Base-by-base conservation (phyloP, 1,140 invertebrate genomes). In the Hyphantria cunea region DNA sequence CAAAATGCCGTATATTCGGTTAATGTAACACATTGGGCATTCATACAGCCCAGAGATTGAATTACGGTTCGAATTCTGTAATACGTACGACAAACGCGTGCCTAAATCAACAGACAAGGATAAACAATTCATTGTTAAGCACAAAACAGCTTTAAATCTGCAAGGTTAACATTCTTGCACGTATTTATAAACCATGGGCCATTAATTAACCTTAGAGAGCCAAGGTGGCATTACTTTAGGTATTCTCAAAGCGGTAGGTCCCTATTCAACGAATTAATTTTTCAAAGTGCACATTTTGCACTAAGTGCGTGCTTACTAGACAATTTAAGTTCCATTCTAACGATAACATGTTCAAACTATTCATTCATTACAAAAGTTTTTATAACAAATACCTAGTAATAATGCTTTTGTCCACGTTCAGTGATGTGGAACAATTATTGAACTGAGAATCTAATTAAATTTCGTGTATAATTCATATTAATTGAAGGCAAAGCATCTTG, bases 161-260 rank as follows among this genome's bases (percentile, higher is more conserved):
- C 74, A 75, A 76, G 60, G 68, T 58, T 72, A 70, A 70, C 85
- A 84, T 84, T 80, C 81, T 78, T 75, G 74, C 85, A 86, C 85
- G 85, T 72, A 75, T 72, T 74, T 66, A 56, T 70, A 68, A 72
- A 70, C 66, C 34, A 67, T 74, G 79, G 70, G 64, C 70, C 73
- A 84, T 84, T 79, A 80, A 84, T 84, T 83, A 83, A 72, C 66
- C 64, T 76, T 69, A 78, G 54, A 64, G 54, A 64, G 62, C 11
- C 51, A 64, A 64, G 60, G 59, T 67, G 34, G 33, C 66, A 62
- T 51, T 12, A 33, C 41, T 53, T 54, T 42, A 63, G 50, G 62
- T 67, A 61, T 66, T 53, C 60, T 13, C 56, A 51, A 65, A 66
- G 68, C 41, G 66, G 70, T 69, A 66, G 66, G 66, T 70, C 64